phyloP scores from a whole-genome alignment of 2,113 vertebrate genomes.

The Anhinga anhinga region DNA sequence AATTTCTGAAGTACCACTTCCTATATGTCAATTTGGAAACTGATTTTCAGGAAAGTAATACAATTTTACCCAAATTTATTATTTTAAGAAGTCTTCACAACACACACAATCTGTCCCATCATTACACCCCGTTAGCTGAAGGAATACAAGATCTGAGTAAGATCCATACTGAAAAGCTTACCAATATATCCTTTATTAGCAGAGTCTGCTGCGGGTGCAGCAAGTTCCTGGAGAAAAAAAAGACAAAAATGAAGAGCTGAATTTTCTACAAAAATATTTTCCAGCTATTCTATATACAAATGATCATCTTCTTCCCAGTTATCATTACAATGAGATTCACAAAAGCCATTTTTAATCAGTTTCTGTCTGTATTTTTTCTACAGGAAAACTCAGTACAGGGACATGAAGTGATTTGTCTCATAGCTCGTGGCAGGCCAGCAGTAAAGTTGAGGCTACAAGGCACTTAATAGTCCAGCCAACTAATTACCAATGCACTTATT shows the following conservation, averaged over 20 bases:
- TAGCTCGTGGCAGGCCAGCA: background rate
- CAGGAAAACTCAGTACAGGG: background rate
- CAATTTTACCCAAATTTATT: background rate
- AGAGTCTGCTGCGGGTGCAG: constrained; percentile 81
- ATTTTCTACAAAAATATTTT: background rate
- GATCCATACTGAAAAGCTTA: constrained; percentile 65
- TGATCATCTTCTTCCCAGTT: background rate
- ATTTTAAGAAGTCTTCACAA: background rate
- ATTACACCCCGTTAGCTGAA: background rate
- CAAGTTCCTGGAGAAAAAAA: constrained; percentile 81
- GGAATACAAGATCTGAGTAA: background rate
- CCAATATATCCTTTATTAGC: constrained; percentile 91
- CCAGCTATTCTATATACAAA: background rate
- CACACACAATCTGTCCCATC: background rate
- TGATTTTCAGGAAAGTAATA: background rate
- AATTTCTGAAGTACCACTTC: background rate
- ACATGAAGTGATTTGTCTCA: background rate
- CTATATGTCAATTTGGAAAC: background rate
- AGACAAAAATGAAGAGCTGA: background rate
- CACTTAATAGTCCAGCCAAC: background rate
- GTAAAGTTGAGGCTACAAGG: background rate
- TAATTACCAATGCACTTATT: background rate
- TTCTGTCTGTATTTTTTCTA: background rate
- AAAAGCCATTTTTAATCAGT: background rate
- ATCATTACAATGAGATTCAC: background rate